Conservation (phyloP, 2,113 vertebrate species). For the Aleadryas rufinucha region DNA sequence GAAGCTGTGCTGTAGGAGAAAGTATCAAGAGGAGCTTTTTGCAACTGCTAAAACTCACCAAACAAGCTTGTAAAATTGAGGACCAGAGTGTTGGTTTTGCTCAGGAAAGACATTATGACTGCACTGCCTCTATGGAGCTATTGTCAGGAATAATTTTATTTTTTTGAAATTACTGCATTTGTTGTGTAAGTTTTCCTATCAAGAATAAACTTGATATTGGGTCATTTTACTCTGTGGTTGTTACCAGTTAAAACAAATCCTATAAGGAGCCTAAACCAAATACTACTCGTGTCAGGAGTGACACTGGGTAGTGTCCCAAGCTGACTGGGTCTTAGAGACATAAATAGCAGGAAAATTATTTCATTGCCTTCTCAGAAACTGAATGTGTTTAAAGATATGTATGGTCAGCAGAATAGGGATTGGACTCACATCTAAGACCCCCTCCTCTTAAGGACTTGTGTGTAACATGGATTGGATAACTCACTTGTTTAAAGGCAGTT, state of each 20-base stretch:
- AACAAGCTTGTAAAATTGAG: not conserved
- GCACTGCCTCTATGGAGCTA: not conserved
- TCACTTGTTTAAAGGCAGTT: not conserved
- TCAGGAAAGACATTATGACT: not conserved
- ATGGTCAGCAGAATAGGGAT: not conserved
- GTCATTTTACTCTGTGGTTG: not conserved
- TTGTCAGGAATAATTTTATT: not conserved
- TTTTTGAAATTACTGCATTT: not conserved
- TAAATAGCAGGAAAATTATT: not conserved
- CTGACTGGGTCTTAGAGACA: not conserved
- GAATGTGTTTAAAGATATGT: not conserved
- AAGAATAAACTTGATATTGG: not conserved
- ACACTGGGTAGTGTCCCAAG: not conserved
- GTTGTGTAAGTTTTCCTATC: not conserved
- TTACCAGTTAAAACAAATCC: not conserved
- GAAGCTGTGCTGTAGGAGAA: not conserved
- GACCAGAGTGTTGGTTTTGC: not conserved
- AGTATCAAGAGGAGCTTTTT: not conserved
- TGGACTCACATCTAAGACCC: not conserved
- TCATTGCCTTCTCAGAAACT: not conserved
- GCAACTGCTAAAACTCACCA: not conserved
- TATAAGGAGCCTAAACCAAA: not conserved
- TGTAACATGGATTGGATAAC: not conserved
- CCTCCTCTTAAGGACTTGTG: not conserved
- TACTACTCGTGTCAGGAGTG: not conserved